A percentile compares a stretch with the other conserved stretches of the same genome.
These are phyloP conservation scores for Parascotia fuliginaria DNA, from an alignment of 2,888 invertebrate species.

Conservation along the genomic window DNA sequence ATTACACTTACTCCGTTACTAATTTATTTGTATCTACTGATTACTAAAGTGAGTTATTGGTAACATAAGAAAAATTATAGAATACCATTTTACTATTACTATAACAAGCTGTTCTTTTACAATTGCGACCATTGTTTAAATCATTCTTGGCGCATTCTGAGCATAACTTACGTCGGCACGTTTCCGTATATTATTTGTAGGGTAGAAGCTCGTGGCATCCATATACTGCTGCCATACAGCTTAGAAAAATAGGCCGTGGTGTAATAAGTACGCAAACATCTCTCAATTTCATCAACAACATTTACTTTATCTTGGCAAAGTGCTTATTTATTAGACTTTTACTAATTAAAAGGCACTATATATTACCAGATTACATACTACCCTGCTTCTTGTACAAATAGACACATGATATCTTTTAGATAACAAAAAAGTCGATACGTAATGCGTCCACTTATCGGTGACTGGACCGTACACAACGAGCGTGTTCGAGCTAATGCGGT, in stretches of 20 bases:
- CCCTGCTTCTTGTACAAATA: no score
- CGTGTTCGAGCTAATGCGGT: neutral
- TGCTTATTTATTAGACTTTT: no score
- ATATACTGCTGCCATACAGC: neutral
- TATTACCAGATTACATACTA: no score
- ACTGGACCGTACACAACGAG: neutral
- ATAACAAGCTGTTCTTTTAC: neutral
- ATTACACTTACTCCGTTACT: no score
- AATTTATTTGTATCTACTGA: no score
- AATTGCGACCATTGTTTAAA: neutral
- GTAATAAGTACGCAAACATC: neutral
- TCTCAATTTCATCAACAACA: no score
- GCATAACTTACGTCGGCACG: slow-evolving; percentile 5
- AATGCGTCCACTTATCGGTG: neutral
- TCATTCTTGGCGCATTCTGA: slow-evolving; percentile 1
- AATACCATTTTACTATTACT: no score
- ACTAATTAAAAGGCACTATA: no score
- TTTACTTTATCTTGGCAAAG: no score
- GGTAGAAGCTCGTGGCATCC: neutral
- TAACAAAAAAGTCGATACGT: neutral
- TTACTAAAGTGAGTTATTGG: no score
- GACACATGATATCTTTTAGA: neutral
- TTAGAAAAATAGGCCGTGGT: neutral
- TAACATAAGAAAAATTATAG: no score
- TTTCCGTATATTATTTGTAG: slow-evolving; percentile 1